phyloP scores from a whole-genome alignment of 1,140 invertebrate genomes.

The Phthorimaea operculella region DNA sequence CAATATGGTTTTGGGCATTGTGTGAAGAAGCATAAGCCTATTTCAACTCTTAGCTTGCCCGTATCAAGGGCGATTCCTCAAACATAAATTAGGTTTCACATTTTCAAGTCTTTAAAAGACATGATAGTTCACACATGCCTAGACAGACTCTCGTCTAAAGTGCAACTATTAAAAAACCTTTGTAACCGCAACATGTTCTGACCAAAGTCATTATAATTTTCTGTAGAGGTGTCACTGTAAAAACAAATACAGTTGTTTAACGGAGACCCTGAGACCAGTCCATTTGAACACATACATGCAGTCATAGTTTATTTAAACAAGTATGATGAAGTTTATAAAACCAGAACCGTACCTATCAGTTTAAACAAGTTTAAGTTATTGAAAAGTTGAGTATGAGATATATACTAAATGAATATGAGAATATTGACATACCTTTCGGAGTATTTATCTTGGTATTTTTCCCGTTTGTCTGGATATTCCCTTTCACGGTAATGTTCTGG shows the following conservation, averaged over 20 bases:
- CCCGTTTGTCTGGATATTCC: slow-evolving; percentile 43
- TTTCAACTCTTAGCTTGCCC: too few relatives aligned
- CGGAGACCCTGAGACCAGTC: slow-evolving; percentile 14
- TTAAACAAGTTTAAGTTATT: background rate
- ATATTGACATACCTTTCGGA: slow-evolving; percentile 37
- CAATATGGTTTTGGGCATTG: too few relatives aligned
- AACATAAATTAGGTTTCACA: too few relatives aligned
- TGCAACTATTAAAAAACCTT: slow-evolving; percentile 60
- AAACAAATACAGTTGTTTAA: slow-evolving; percentile 64
- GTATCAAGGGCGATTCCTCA: too few relatives aligned
- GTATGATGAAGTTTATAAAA: too few relatives aligned
- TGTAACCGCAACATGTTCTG: slow-evolving; percentile 56
- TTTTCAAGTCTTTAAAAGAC: background rate
- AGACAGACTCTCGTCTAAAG: slow-evolving; percentile 50
- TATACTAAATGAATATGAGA: background rate
- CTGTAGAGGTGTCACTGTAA: slow-evolving; percentile 65
- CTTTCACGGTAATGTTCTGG: slow-evolving; percentile 39
- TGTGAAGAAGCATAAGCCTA: too few relatives aligned
- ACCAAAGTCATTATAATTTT: slow-evolving; percentile 59
- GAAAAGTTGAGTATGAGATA: background rate
- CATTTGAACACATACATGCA: background rate
- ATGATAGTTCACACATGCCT: slow-evolving; percentile 47
- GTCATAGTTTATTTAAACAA: background rate
- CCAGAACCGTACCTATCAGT: background rate
- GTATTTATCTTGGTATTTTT: slow-evolving; percentile 38